Conservation (phyloP, 2,888 invertebrate species). For the Hypercompe scribonia region DNA sequence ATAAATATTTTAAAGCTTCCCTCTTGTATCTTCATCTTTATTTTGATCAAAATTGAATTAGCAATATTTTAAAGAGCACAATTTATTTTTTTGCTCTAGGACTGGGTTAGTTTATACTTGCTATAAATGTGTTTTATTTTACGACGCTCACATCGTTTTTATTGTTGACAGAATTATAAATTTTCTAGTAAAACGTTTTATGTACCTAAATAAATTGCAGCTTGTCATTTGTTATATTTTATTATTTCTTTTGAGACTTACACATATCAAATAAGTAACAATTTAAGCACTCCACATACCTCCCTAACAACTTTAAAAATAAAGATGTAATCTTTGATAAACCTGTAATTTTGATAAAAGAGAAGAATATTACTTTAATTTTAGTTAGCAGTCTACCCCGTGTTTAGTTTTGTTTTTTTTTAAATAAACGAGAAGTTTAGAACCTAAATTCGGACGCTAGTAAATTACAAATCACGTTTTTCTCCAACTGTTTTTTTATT, state of each 20-base stretch:
- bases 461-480: slow-evolving; percentile 4
- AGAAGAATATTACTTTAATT: not conserved
- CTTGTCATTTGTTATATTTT: not conserved
- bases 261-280: not conserved
- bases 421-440: not conserved
- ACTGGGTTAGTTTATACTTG: slow-evolving; percentile 13
- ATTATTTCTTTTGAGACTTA: not conserved
- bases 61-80: slow-evolving; percentile 6
- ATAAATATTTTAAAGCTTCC: slow-evolving; percentile 10
- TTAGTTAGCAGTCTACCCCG: not conserved
- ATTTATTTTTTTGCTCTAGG: slow-evolving; percentile 18
- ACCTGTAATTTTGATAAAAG: no score
- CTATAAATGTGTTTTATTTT: slow-evolving; percentile 10
- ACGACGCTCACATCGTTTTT: slow-evolving; percentile 5
- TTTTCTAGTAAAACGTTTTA: not conserved
- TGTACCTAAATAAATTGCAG: not conserved
- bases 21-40: slow-evolving; percentile 12
- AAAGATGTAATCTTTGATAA: not conserved
- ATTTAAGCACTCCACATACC: not conserved
- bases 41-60: slow-evolving; percentile 15
- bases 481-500: slow-evolving; percentile 35
- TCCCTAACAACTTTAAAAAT: not conserved
- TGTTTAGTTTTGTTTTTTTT: not conserved
- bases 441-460: not conserved
- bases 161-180: slow-evolving; percentile 1